Conservation (phyloP, 2,113 vertebrate species). For the Stercorarius parasiticus region DNA sequence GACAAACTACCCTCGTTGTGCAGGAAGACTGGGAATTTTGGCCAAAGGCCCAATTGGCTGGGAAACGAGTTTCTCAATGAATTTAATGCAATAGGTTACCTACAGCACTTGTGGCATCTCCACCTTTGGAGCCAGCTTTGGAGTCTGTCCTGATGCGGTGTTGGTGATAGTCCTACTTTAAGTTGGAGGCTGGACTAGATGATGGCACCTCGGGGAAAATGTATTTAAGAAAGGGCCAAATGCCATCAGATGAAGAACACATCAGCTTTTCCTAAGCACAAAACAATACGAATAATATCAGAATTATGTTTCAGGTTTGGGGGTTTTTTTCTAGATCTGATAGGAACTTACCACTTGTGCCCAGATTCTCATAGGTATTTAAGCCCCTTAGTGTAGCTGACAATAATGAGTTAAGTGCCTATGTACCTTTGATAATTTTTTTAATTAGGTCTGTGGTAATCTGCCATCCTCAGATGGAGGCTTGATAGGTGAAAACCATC, state of each 20-base stretch:
- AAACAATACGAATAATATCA: neutral
- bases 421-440: neutral
- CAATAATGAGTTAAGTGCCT: neutral
- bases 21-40: neutral
- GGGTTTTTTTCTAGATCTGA: neutral
- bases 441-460: neutral
- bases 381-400: neutral
- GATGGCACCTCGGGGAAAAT: neutral
- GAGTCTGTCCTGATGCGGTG: fast-evolving
- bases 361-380: neutral
- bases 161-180: neutral
- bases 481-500: neutral
- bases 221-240: neutral
- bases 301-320: neutral
- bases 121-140: neutral
- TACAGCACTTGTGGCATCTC: neutral
- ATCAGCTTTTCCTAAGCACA: neutral
- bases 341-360: neutral
- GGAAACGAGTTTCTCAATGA: neutral
- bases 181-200: neutral
- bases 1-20: neutral
- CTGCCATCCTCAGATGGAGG: neutral
- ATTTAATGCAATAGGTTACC: neutral
- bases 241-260: neutral
- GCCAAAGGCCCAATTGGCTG: neutral